phyloP scores from a whole-genome alignment of 2,113 vertebrate species.

The Galeopterus variegatus region DNA sequence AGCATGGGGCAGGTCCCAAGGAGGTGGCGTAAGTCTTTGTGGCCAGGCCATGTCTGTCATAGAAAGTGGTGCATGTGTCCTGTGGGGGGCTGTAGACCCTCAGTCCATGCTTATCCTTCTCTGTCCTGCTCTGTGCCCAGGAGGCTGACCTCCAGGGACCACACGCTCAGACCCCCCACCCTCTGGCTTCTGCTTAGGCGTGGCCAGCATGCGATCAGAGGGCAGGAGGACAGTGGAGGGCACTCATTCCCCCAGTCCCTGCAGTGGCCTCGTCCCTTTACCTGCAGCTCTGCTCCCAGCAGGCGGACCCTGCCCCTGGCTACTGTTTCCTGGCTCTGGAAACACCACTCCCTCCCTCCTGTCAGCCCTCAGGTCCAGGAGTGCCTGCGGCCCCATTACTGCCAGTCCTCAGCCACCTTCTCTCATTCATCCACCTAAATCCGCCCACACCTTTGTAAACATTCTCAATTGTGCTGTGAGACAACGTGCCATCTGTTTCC shows the following conservation, averaged over 20 bases:
- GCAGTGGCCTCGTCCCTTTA: not conserved
- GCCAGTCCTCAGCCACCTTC: not conserved
- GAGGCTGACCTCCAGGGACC: not conserved
- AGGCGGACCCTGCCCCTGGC: not conserved
- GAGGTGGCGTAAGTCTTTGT: not conserved
- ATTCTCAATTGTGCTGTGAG: not conserved
- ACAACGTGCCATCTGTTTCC: slow-evolving; percentile 49
- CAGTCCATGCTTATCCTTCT: not conserved
- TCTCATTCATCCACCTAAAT: accelerated
- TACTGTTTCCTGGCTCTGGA: not conserved
- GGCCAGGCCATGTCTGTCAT: not conserved
- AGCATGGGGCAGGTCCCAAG: not conserved
- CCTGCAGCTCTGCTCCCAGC: not conserved
- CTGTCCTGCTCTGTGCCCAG: not conserved
- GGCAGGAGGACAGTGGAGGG: not conserved
- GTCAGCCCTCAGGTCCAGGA: not conserved
- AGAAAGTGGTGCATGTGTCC: too few relatives aligned
- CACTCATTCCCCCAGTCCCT: not conserved
- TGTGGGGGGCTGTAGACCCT: too few relatives aligned
- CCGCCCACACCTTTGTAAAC: slow-evolving; percentile 50
- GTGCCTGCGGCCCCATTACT: not conserved
- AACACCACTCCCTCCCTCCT: not conserved
- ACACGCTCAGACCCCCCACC: not conserved
- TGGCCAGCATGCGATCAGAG: not conserved
- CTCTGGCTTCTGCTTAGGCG: not conserved